phyloP scores from a whole-genome alignment of 2,888 invertebrate genomes.

The Teinopalpus imperialis region DNA sequence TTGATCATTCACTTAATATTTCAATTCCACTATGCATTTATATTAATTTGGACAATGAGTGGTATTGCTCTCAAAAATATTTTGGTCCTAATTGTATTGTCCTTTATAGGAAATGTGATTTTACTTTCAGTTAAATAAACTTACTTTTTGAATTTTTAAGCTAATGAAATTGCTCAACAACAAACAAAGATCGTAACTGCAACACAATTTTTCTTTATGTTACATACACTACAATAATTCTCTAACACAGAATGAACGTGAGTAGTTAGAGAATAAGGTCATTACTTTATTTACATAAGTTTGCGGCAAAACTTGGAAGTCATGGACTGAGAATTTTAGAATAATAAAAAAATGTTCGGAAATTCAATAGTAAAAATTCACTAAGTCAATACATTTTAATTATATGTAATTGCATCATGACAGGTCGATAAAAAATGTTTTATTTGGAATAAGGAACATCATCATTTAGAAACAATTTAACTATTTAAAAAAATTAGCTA shows the following conservation, averaged over 20 bases:
- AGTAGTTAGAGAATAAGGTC: slow-evolving; percentile 46
- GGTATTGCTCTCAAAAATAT: background rate
- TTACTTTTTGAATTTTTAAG: background rate
- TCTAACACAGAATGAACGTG: slow-evolving; percentile 30
- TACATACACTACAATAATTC: slow-evolving; percentile 22
- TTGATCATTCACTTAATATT: slow-evolving; percentile 37
- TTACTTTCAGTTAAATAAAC: too few relatives aligned
- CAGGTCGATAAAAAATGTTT: slow-evolving; percentile 37
- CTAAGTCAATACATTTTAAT: slow-evolving; percentile 51
- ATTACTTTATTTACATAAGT: slow-evolving; percentile 46
- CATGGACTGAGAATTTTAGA: slow-evolving; percentile 61
- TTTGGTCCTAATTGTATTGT: too few relatives aligned
- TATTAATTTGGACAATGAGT: slow-evolving; percentile 19
- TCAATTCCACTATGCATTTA: slow-evolving; percentile 37
- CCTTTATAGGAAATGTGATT: too few relatives aligned
- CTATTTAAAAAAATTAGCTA: slow-evolving; percentile 75
- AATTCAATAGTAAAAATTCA: slow-evolving; percentile 50
- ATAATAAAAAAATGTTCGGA: slow-evolving; percentile 45
- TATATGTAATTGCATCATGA: slow-evolving; percentile 30
- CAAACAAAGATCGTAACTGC: slow-evolving; percentile 2
- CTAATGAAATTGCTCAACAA: slow-evolving; percentile 14
- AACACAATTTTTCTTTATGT: slow-evolving; percentile 28
- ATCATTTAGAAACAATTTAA: slow-evolving; percentile 71
- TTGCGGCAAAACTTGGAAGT: slow-evolving; percentile 47
- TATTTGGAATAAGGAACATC: slow-evolving; percentile 51